phyloP scores from a whole-genome alignment of 2,797 vertebrate genomes.

The Ficedula albicollis region DNA sequence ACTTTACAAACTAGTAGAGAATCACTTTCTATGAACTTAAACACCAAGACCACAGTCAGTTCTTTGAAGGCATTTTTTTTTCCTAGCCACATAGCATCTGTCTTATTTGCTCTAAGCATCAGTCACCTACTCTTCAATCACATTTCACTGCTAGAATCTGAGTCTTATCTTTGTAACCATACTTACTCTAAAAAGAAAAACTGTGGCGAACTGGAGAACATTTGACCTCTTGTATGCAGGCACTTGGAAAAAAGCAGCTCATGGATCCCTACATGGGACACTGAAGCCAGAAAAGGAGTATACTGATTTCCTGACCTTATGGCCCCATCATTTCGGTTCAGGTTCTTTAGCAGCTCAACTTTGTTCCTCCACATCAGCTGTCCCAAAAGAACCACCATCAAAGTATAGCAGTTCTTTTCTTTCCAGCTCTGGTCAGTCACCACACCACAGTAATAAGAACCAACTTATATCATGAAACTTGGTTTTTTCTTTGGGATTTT shows the following conservation, averaged over 20 bases:
- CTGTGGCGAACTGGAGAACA: not conserved
- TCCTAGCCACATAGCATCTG: not conserved
- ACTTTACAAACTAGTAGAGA: constrained; percentile 5
- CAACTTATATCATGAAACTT: not conserved
- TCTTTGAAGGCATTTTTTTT: not conserved
- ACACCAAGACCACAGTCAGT: not conserved
- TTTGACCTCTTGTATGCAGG: not conserved
- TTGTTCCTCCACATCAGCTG: not conserved
- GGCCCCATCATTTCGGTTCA: not conserved
- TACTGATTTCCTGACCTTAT: not conserved
- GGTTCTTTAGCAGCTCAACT: not conserved
- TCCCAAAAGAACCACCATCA: not conserved
- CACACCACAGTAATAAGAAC: not conserved
- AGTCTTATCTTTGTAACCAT: not conserved
- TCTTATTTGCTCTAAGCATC: not conserved
- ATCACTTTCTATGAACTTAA: not conserved
- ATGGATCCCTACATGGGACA: not conserved
- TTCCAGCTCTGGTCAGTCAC: not conserved
- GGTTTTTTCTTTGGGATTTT: not conserved
- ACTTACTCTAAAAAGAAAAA: not conserved
- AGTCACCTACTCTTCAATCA: not conserved
- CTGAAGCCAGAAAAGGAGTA: not conserved
- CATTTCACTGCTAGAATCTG: not conserved
- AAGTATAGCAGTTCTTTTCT: not conserved
- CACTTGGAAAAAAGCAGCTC: not conserved